Evolutionary conservation across 2,888 invertebrate species (phyloP), one percentile per base, ranked within the genome.

Genomic region (Apodemia zela): DNA sequence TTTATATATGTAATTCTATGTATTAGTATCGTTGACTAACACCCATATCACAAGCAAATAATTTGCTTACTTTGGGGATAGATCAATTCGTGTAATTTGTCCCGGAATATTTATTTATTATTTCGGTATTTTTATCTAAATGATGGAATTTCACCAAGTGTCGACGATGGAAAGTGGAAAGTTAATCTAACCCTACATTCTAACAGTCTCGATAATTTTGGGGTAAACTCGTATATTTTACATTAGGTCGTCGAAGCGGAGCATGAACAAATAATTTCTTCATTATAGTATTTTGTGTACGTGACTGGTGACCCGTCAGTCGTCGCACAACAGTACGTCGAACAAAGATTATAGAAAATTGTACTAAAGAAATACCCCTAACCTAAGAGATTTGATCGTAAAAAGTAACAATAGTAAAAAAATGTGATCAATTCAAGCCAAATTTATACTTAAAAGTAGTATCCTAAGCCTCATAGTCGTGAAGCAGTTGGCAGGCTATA

Each of bases 371-470:
- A 49, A 49, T 49, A 49, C 49, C 49, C 49, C 18, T 49, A 18
- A 8, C 49, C 18, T 49, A 18, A 17, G 7, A 49, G 17, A 18
- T 49, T 49, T 17, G 21, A 15, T 54, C 51, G 21, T 21, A 54
- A 51, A 51, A 51, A 3, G 49, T 51, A 51, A 51, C 49, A 51
- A 51, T 18, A 51, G 49, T 21, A 51, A 17, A 51, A 51, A 51
- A 18, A n/a, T n/a, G 3, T 18, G 5, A 5, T 4, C 15, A 58
- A 33, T 2, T 17, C 58, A 35, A 57, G 15, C 57, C 3, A 57
- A 57, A 15, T 29, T 58, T n/a, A 35, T 8, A 11, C 58, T 42
- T 15, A 33, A 58, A 13, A 35, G 3, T 8, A 2, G 6, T 1
- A 10, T 0, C 0, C 2, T 10, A n/a, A 3, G 11, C 1, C 1